Evolutionary conservation across 2,888 invertebrate genomes (phyloP).

Genomic region (Ectropis crepuscularia): DNA sequence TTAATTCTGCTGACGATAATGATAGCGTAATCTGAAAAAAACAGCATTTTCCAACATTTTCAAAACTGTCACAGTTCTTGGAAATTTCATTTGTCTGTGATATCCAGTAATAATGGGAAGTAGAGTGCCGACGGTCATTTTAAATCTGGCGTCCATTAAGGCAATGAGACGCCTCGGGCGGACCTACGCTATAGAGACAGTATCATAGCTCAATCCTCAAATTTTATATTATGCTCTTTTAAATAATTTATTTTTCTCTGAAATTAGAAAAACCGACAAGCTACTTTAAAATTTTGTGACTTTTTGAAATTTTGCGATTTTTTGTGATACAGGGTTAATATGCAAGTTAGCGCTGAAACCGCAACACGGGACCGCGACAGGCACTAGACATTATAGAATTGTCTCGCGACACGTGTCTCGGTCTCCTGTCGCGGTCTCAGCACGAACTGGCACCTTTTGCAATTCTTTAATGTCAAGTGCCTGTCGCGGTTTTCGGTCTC

Average conservation of each 20-base stretch:
- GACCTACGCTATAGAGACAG: background rate
- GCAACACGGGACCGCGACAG: too few relatives aligned
- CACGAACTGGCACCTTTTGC: too few relatives aligned
- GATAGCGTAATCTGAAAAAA: background rate
- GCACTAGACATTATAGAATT: too few relatives aligned
- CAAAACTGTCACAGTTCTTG: conserved; percentile 6
- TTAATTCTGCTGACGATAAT: too few relatives aligned
- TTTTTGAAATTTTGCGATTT: too few relatives aligned
- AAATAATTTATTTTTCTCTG: background rate
- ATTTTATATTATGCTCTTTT: background rate
- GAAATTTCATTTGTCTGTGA: conserved; percentile 17
- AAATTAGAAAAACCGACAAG: background rate
- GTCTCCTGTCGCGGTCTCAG: too few relatives aligned
- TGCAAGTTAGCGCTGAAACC: too few relatives aligned
- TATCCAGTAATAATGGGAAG: conserved; percentile 8
- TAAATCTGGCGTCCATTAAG: conserved; percentile 30
- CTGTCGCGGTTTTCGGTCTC: too few relatives aligned
- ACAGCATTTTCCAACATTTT: background rate
- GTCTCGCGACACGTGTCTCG: too few relatives aligned
- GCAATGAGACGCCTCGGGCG: conserved; percentile 11
- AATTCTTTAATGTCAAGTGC: too few relatives aligned
- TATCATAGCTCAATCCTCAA: background rate
- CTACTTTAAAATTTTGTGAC: too few relatives aligned
- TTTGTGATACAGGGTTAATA: too few relatives aligned
- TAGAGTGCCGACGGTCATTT: conserved; percentile 29